These are phyloP conservation scores for Melanotaenia trifasciata DNA, from an alignment of 2,797 vertebrate species.

Conservation along the genomic window DNA sequence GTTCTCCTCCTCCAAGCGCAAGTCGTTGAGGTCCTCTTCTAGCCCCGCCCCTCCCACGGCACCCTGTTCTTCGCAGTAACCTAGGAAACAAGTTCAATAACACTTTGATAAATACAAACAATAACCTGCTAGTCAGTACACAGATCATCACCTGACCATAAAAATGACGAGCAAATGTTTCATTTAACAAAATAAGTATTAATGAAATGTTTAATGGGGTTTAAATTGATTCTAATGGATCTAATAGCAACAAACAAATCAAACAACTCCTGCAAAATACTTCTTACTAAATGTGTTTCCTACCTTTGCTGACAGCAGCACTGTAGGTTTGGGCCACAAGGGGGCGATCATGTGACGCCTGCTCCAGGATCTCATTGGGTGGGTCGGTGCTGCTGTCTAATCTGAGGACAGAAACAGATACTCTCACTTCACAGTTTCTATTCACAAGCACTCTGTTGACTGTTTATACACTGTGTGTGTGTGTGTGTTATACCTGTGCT, in stretches of 20 bases:
- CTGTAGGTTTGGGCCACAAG: slow-evolving; percentile 91
- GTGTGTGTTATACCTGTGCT: slow-evolving; percentile 90
- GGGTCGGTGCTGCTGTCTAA: slow-evolving; percentile 94
- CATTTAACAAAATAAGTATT: too few relatives aligned
- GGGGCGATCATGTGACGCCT: slow-evolving; percentile 92
- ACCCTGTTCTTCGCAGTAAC: slow-evolving; percentile 93
- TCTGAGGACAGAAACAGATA: slow-evolving; percentile 69
- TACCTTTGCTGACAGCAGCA: slow-evolving; percentile 89
- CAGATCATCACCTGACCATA: too few relatives aligned
- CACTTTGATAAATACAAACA: too few relatives aligned
- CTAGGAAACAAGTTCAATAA: slow-evolving; percentile 70
- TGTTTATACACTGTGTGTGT: not conserved
- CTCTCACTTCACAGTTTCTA: not conserved
- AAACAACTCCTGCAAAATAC: not conserved
- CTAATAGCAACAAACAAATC: not conserved
- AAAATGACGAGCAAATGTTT: too few relatives aligned
- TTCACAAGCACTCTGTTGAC: not conserved
- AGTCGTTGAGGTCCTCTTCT: slow-evolving; percentile 90
- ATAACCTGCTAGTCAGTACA: too few relatives aligned
- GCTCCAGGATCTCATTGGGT: slow-evolving; percentile 93
- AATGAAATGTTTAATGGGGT: too few relatives aligned
- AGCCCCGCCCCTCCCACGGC: slow-evolving; percentile 91
- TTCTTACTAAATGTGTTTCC: slow-evolving; percentile 5
- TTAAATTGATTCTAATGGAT: too few relatives aligned
- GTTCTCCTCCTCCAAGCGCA: slow-evolving; percentile 94